Percentiles rank a stretch among this genome's conserved stretches.
These are phyloP conservation scores for Lepidocyrtinus sp. DNA, from an alignment of 2,888 invertebrate genomes.

Conservation along the genomic window DNA sequence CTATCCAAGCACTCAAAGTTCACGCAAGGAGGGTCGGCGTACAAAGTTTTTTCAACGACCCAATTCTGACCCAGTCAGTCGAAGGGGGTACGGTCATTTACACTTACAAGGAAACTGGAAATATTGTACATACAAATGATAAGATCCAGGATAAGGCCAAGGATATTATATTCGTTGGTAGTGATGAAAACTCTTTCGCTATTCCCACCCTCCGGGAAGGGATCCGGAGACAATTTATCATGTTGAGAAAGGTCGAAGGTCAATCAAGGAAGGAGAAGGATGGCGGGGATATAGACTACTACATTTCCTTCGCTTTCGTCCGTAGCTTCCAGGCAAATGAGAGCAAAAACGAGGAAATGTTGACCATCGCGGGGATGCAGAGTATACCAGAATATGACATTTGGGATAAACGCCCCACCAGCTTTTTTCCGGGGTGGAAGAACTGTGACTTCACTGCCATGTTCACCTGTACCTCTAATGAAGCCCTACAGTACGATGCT, in stretches of 20 bases:
- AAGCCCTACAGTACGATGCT: background rate
- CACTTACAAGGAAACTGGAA: background rate
- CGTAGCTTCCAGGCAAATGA: background rate
- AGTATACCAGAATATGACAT: conserved; percentile 26
- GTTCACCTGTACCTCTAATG: conserved; percentile 22
- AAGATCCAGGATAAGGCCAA: conserved; percentile 8
- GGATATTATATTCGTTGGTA: conserved; percentile 9
- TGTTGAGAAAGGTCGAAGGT: background rate
- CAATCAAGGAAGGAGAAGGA: background rate
- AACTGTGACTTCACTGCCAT: conserved; percentile 20
- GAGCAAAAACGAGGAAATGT: background rate
- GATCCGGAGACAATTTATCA: conserved; percentile 24
- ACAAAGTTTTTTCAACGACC: conserved; percentile 15
- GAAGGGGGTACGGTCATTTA: background rate
- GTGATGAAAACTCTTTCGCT: conserved; percentile 23
- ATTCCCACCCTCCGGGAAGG: conserved; percentile 27
- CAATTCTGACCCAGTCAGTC: conserved; percentile 2
- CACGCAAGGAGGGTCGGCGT: conserved; percentile 2
- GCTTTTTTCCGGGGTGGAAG: conserved; percentile 23
- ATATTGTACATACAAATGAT: background rate
- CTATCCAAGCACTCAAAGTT: background rate
- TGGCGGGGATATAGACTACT: background rate
- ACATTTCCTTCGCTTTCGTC: conserved; percentile 17
- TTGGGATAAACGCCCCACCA: conserved; percentile 15
- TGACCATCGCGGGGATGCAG: background rate